phyloP scores from a whole-genome alignment of 2,113 vertebrate genomes.

The Pelvicachromis taeniatus region DNA sequence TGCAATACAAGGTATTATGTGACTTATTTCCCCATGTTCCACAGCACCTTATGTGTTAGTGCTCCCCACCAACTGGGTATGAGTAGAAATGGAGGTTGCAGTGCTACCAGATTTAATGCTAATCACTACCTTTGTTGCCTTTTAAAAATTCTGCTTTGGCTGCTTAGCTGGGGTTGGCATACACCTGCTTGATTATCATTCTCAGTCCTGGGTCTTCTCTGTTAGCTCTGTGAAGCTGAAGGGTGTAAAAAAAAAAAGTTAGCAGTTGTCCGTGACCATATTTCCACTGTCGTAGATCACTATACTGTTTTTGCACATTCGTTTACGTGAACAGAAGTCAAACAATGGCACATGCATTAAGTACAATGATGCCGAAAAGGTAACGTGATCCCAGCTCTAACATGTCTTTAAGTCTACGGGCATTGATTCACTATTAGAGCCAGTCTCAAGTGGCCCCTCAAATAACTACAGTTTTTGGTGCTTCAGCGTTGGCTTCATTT shows the following conservation, averaged over 20 bases:
- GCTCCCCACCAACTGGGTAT: neutral
- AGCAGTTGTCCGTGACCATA: neutral
- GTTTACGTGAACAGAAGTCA: neutral
- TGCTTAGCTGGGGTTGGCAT: neutral
- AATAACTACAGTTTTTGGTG: neutral
- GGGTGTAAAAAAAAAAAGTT: neutral
- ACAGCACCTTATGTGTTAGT: neutral
- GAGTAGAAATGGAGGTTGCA: neutral
- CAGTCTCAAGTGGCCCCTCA: neutral
- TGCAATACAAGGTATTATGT: neutral
- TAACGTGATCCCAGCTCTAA: neutral
- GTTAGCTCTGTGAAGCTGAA: rapidly evolving
- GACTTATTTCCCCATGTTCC: neutral
- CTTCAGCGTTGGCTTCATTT: neutral
- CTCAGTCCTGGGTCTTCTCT: neutral
- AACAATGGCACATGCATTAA: neutral
- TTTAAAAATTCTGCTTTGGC: neutral
- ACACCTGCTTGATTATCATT: neutral
- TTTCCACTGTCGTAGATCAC: neutral
- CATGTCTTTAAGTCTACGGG: rapidly evolving
- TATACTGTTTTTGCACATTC: neutral
- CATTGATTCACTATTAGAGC: neutral
- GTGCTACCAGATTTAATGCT: neutral
- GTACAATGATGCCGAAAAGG: neutral
- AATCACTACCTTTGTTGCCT: neutral